Evolutionary conservation across 2,888 invertebrate genomes (phyloP).

Genomic region (Diplazon laetatorius): DNA sequence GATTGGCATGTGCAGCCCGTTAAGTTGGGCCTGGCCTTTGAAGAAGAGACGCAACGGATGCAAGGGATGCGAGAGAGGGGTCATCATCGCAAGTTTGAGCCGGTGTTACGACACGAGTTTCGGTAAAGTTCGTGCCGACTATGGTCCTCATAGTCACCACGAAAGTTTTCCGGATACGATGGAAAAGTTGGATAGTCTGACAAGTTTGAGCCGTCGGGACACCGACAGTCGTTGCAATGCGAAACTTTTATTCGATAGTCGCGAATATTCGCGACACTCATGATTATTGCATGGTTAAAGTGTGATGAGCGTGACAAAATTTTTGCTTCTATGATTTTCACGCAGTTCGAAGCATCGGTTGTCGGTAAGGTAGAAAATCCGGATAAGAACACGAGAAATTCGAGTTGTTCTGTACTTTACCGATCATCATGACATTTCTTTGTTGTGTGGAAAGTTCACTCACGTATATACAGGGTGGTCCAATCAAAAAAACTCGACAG

Average conservation of each 20-base stretch:
- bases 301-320: too few relatives aligned
- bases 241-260: background rate
- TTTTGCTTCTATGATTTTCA: too few relatives aligned
- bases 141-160: background rate
- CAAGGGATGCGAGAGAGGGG: conserved; percentile 11
- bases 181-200: conserved; percentile 26
- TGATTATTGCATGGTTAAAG: too few relatives aligned
- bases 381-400: too few relatives aligned
- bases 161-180: conserved; percentile 25
- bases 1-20: conserved; percentile 57
- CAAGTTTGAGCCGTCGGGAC: conserved; percentile 15
- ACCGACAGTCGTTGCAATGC: conserved; percentile 46
- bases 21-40: conserved; percentile 33
- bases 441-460: too few relatives aligned
- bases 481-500: too few relatives aligned
- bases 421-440: too few relatives aligned
- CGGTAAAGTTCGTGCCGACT: conserved; percentile 26
- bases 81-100: conserved; percentile 42
- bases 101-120: conserved; percentile 3
- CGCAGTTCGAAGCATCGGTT: too few relatives aligned
- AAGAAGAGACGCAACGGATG: conserved; percentile 39
- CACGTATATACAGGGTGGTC: too few relatives aligned
- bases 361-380: too few relatives aligned
- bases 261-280: conserved; percentile 15
- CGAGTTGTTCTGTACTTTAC: too few relatives aligned